Evolutionary conservation across 2,113 vertebrate species (phyloP), one percentile per base, ranked within the genome.

Genomic region (Sigmodon hispidus): DNA sequence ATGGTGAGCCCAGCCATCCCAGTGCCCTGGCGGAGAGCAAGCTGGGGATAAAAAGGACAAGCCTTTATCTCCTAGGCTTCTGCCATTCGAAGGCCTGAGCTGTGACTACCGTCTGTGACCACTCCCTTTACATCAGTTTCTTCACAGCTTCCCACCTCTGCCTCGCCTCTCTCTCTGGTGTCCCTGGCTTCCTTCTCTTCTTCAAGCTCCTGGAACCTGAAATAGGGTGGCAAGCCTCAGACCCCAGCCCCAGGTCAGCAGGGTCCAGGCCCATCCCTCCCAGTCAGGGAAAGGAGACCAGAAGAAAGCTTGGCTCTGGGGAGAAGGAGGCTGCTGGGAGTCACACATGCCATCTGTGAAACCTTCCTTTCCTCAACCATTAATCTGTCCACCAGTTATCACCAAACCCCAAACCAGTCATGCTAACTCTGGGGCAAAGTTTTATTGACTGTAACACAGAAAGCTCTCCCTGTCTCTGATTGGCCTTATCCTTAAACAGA

Each of bases 381-480:
- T 26, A n/a, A 12, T 43, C 91, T 67, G 40, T 19, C 80, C 79
- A 48, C 43, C 21, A 91, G 48, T 77, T 34, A 77, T 5, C 31
- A 50, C 17, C 21, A 36, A 59, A 89, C 43, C n/a, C 57, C 79
- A 43, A 43, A 63, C 48, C 22, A 5, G 22, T 59, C 80, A 65
- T 31, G 36, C 34, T 89, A 26, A 65, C 55, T 61, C 50, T 45
- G 48, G 83, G 52, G 10, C 24, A n/a, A n/a, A 63, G n/a, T 43
- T 88, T 43, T 52, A 63, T 12, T 59, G 40, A n/a, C 2, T 55
- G 50, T 40, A 40, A 70, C 31, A 80, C 15, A 29, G 81, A 43
- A 0, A 0, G 73, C 15, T 80, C 65, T 59, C 15, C 77, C 22
- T 0, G 0, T 43, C 52, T 88, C 61, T 34, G 26, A 10, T 1